phyloP scores from a whole-genome alignment of 37 sponge, comb jelly and placozoan genomes.

The Haliclona indistincta region DNA sequence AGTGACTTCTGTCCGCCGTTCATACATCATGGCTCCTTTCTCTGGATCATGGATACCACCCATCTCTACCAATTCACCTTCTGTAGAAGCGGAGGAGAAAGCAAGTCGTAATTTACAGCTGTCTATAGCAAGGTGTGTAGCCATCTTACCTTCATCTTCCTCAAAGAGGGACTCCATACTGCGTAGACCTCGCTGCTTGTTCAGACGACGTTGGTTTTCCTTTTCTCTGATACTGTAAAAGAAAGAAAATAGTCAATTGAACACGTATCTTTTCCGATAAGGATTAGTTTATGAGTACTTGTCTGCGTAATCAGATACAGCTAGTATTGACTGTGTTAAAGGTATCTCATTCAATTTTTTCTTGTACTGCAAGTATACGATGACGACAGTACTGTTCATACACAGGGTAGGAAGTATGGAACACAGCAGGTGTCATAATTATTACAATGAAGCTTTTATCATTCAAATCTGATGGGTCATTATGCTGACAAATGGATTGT shows the following conservation, averaged over 20 bases:
- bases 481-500: too few relatives aligned
- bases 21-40: conserved; percentile 55
- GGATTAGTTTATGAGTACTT: too few relatives aligned
- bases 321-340: too few relatives aligned
- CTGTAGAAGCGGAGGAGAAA: not conserved
- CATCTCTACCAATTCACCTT: conserved; percentile 50
- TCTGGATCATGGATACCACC: conserved; percentile 69
- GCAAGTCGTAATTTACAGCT: not conserved
- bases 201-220: conserved; percentile 48
- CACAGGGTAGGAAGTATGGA: not conserved
- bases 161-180: conserved; percentile 35
- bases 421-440: too few relatives aligned
- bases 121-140: not conserved
- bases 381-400: not conserved
- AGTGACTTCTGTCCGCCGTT: conserved; percentile 47
- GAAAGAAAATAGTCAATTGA: not conserved
- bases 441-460: too few relatives aligned
- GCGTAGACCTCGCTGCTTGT: conserved; percentile 44
- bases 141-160: not conserved
- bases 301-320: too few relatives aligned
- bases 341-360: too few relatives aligned
- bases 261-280: too few relatives aligned
- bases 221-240: conserved; percentile 18
- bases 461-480: too few relatives aligned
- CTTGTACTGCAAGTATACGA: not conserved